Percentiles rank a stretch among this genome's conserved stretches.
Conservation (phyloP, 2,113 vertebrate species). For the Brienomyrus brachyistius region DNA sequence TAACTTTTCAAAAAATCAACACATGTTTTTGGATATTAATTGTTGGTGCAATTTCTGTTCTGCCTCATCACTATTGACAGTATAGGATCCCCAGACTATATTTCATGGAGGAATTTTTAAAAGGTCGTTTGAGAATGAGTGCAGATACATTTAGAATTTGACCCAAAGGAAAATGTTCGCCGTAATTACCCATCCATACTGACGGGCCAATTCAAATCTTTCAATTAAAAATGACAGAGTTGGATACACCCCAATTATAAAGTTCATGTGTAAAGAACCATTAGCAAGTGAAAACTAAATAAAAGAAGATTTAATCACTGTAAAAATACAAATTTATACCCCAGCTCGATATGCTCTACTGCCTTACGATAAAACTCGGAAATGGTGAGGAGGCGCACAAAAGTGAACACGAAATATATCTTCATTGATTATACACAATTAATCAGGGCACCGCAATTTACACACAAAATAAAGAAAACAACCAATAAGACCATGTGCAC, state of each 20-base stretch:
- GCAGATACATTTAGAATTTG: neutral
- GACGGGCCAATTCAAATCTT: neutral
- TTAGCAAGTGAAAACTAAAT: neutral
- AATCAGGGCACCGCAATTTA: neutral
- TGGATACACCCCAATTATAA: neutral
- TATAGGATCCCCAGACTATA: conserved; percentile 2
- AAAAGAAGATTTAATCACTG: neutral
- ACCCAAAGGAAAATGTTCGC: neutral
- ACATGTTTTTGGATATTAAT: neutral
- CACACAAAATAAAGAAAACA: neutral
- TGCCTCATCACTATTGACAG: neutral
- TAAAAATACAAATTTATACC: neutral
- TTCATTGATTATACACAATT: neutral
- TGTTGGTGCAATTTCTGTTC: neutral
- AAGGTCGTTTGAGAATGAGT: neutral
- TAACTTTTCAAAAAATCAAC: neutral
- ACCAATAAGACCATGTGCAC: neutral
- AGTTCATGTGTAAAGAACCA: neutral
- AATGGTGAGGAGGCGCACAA: neutral
- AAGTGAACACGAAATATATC: neutral
- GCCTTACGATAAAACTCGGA: neutral
- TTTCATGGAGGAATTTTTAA: neutral
- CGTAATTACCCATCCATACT: neutral
- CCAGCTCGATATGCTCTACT: neutral
- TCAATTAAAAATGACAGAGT: neutral